Conservation (phyloP, 2,797 vertebrate species). For the Acanthurus lineatus region DNA sequence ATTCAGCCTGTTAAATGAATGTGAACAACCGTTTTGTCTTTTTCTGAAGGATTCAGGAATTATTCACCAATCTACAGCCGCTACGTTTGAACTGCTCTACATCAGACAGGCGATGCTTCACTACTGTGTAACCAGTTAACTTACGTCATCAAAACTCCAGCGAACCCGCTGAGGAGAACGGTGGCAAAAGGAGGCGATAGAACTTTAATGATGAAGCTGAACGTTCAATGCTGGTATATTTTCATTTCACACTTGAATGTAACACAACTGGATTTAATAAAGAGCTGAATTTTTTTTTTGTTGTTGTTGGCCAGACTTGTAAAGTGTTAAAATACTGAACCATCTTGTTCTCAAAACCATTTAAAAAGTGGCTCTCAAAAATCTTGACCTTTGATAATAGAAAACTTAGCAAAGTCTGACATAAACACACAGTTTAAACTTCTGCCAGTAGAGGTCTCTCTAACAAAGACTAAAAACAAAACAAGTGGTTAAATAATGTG, state of each 20-base stretch:
- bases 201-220: constrained; percentile 5
- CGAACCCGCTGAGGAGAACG: constrained; percentile 73
- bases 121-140: constrained; percentile 51
- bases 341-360: neutral
- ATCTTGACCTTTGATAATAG: neutral
- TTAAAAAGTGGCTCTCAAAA: neutral
- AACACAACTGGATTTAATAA: neutral
- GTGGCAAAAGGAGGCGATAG: constrained; percentile 11
- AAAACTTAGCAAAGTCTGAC: too few species aligned
- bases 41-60: constrained; percentile 48
- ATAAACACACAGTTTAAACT: too few species aligned
- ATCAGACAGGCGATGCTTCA: neutral
- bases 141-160: constrained; percentile 87
- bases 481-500: too few species aligned
- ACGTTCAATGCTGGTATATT: neutral
- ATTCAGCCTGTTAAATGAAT: too few species aligned
- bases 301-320: neutral
- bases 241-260: neutral
- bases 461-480: too few species aligned
- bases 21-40: neutral
- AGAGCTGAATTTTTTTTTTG: too few species aligned
- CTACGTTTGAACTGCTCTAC: constrained; percentile 29
- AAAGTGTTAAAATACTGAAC: neutral
- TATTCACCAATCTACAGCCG: neutral
- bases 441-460: too few species aligned